A percentile compares a stretch with the other conserved stretches of the same genome.
phyloP scores from a whole-genome alignment of 2,797 vertebrate species.

The Acipenser oxyrinchus region DNA sequence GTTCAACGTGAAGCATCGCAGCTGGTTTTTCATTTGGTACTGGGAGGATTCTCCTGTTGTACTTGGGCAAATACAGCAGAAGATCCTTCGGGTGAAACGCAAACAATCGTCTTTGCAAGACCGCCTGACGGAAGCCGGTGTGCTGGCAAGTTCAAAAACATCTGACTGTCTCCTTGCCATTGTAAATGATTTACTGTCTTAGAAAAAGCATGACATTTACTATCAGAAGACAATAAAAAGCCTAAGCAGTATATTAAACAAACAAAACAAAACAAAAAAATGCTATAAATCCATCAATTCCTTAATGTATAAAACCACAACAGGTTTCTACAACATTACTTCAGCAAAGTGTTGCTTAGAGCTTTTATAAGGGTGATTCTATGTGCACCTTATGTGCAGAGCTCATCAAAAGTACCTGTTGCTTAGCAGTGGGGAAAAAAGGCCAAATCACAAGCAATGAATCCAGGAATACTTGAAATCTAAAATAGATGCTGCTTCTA shows the following conservation, averaged over 20 bases:
- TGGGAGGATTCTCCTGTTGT: conserved; percentile 28
- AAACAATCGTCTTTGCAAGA: conserved; percentile 23
- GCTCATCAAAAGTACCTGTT: conserved; percentile 38
- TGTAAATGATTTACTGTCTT: conserved; percentile 10
- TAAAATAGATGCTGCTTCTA: conserved; percentile 37
- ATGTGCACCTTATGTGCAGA: conserved; percentile 30
- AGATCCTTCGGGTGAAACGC: conserved; percentile 21
- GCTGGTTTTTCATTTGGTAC: conserved; percentile 30
- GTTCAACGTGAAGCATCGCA: background rate
- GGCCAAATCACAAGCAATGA: conserved; percentile 29
- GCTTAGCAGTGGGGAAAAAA: conserved; percentile 36
- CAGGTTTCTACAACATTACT: too few species aligned
- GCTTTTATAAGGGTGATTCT: conserved; percentile 16
- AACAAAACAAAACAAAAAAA: too few species aligned
- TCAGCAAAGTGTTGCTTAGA: conserved; percentile 14
- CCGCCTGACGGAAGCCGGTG: background rate
- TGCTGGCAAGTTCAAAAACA: background rate
- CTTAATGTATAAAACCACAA: too few species aligned
- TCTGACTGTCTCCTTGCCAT: conserved; percentile 4
- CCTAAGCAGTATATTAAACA: too few species aligned
- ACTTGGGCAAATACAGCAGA: conserved; percentile 46
- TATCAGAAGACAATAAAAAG: too few species aligned
- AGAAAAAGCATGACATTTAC: too few species aligned
- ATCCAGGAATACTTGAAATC: conserved; percentile 53
- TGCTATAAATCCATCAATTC: too few species aligned